Base-by-base conservation (phyloP, 2,797 vertebrate species). In the Myripristis jacobus region DNA sequence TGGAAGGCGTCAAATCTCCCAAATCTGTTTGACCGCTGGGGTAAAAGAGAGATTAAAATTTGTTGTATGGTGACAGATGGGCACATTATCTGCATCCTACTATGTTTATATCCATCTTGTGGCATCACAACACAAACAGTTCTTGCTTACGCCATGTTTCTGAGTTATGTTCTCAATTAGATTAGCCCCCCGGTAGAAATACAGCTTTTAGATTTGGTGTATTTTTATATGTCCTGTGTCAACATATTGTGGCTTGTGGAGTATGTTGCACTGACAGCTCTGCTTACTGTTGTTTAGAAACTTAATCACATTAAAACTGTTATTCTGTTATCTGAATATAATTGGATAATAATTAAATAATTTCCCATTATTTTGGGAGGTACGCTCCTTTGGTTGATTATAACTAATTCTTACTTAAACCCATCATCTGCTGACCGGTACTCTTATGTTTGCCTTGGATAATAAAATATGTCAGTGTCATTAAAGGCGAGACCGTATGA, bases 11-110 rank as follows among this genome's bases (percentile, higher is more conserved):
- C 95, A 69, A 95, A 96, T 88, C 93, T 94, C 63, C 95, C 95
- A 87, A 96, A 96, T 84, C 95, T 96, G 88, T 91, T 94, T 22
- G 94, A 93, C 70, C 95, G 94, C 96, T 96, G 75, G 70, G 68
- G 44, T 69, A 64, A 82, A 65, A 70, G 18, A 80, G 59, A 81
- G 86, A 86, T 87, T 87, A 83, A 83, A 79, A 73, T 47, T 51
- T 29, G 69, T 77, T 73, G 67, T 65, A 24, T 73, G 54, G 36
- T 79, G 73, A 86, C 83, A 89, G 86, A 88, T 88, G 88, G 80
- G 11, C 53, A 54, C 71, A 59, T 71, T 59, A 75, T 84, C 47
- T 62, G 66, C 1, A 2, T 43, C 24, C 58, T 41, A 57, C 41
- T 12, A 22, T 56, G 61, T 59, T 69, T 82, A 50, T 66, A 13